phyloP scores from a whole-genome alignment of 2,888 invertebrate species.

The Drosophila rubida region DNA sequence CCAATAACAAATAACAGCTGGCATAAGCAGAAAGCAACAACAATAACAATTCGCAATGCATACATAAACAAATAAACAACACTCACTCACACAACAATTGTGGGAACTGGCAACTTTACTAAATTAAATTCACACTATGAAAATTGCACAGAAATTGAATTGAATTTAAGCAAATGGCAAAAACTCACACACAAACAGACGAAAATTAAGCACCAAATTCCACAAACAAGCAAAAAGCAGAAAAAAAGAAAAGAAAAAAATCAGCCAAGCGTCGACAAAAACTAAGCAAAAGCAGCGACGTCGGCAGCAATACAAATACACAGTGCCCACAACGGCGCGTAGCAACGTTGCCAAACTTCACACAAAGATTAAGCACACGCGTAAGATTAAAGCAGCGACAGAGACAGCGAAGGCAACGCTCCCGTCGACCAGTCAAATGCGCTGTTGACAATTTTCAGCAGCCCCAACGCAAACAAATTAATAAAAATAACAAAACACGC shows the following conservation, averaged over 20 bases:
- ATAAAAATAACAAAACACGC: constrained; percentile 79
- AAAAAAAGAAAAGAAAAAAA: constrained; percentile 34
- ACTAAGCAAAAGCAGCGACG: constrained; percentile 61
- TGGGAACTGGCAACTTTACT: constrained; percentile 49
- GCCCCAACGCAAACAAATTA: constrained; percentile 76
- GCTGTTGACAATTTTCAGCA: constrained; percentile 70
- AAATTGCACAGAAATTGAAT: constrained; percentile 73
- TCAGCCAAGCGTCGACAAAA: constrained; percentile 59
- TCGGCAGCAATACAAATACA: constrained; percentile 59
- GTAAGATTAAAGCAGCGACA: constrained; percentile 71
- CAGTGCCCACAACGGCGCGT: constrained; percentile 10
- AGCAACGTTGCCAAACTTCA: constrained; percentile 69
- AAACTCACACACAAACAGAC: constrained; percentile 27
- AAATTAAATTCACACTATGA: constrained; percentile 73
- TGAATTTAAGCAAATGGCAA: constrained; percentile 69
- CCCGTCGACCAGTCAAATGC: constrained; percentile 45
- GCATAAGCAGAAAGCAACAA: constrained; percentile 23
- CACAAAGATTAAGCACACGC: constrained; percentile 71
- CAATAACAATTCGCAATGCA: constrained; percentile 22
- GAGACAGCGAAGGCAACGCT: constrained; percentile 39
- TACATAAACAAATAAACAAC: constrained; percentile 17
- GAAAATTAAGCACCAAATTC: constrained; percentile 77
- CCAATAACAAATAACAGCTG: constrained; percentile 58
- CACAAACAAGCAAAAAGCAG: constrained; percentile 55
- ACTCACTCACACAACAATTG: constrained; percentile 26